A percentile compares a stretch with the other conserved stretches of the same genome.
These are phyloP conservation scores for Drosophila funebris DNA, from an alignment of 1,140 invertebrate genomes.

Conservation along the genomic window DNA sequence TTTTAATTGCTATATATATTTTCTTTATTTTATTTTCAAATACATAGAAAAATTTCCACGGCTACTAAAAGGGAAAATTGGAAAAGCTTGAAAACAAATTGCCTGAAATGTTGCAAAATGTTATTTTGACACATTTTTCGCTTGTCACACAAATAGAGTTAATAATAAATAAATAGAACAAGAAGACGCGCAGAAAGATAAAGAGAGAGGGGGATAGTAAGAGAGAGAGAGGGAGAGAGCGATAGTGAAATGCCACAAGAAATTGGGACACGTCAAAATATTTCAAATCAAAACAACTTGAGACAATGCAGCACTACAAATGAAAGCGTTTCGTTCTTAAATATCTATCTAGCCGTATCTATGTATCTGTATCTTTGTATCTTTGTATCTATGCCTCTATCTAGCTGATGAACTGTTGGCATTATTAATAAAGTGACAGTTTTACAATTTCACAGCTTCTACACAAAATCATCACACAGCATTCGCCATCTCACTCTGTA, in stretches of 20 bases:
- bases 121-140: constrained; percentile 68
- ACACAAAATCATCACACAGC: constrained; percentile 62
- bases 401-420: constrained; percentile 40
- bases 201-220: constrained; percentile 27
- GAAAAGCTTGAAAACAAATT: constrained; percentile 33
- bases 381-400: constrained; percentile 23
- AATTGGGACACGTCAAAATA: constrained; percentile 81
- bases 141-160: constrained; percentile 63
- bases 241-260: constrained; percentile 43
- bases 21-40: neutral
- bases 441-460: constrained; percentile 78
- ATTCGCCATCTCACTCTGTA: neutral
- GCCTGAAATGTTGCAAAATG: constrained; percentile 34
- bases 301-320: constrained; percentile 80
- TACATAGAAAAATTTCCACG: constrained; percentile 3
- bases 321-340: constrained; percentile 46
- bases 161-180: constrained; percentile 61
- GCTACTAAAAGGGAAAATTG: neutral
- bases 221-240: neutral
- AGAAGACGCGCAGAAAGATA: too few relatives aligned
- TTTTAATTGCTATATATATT: constrained; percentile 5
- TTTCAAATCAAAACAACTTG: constrained; percentile 72
- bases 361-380: constrained; percentile 20
- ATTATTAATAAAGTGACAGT: constrained; percentile 81
- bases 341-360: neutral